Evolutionary conservation across 1,140 invertebrate species (phyloP), one percentile per base, ranked within the genome.

Genomic region (Yoshiicerus persimilis): DNA sequence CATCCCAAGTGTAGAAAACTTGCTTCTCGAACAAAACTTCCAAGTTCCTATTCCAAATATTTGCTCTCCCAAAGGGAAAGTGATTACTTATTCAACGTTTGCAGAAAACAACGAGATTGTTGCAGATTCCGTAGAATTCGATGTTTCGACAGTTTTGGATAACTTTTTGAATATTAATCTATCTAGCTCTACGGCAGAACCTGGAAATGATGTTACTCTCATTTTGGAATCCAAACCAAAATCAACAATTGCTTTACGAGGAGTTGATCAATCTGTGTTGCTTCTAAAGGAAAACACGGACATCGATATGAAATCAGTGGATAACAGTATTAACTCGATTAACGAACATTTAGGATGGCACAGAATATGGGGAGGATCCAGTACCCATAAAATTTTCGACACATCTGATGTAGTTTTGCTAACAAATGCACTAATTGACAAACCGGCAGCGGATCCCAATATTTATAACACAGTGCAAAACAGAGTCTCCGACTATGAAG

Each of bases 351-450:
- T 30, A 5, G 9, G 80, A n/a, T 25, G 36, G 23, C 13, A 84
- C 36, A 16, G 85, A 34, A 47, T 39, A 11, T 88, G 66, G 36
- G 89, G 89, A 27, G 87, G 87, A 9, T 88, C 87, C 3, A 23
- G 39, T 3, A 56, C 75, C 0, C 87, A 83, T 34, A 36, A 88
- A 84, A 36, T 87, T 32, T 89, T 89, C 41, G 87, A 97, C 95
- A 95, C 96, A 93, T 95, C 95, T 32, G 96, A 96, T 64, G 94
- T 96, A 4, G 94, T 96, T 6, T 93, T 97, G 36, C 91, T 97
- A 41, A 96, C 96, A 11, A 97, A 97, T 92, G 96, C 95, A 86
- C 93, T 94, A 86, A 92, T 95, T 4, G 93, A 94, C 86, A 93
- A 94, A 85, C 41, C 27, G 0, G 34, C 11, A n/a, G 36, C 41